phyloP scores from a whole-genome alignment of 2,113 vertebrate genomes.

The Microcebus jonahi region DNA sequence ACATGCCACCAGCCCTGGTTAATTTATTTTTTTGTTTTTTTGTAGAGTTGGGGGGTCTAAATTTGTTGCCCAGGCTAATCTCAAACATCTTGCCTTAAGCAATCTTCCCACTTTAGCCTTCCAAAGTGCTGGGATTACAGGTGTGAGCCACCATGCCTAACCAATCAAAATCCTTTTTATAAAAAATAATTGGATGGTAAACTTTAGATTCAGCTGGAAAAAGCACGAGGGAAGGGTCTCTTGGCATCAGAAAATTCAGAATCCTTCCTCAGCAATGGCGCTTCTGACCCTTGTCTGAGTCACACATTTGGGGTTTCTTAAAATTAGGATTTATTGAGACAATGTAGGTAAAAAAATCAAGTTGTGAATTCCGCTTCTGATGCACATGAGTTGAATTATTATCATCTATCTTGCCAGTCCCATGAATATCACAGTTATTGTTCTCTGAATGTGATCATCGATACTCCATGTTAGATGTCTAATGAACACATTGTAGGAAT shows the following conservation, averaged over 20 bases:
- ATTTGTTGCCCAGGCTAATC: no score
- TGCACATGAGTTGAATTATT: not conserved
- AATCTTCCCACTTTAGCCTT: no score
- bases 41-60: no score
- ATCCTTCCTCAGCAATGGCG: not conserved
- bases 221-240: not conserved
- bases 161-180: not conserved
- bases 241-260: not conserved
- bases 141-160: no score
- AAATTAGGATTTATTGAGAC: not conserved
- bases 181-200: not conserved
- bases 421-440: not conserved
- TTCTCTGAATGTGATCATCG: not conserved
- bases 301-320: not conserved
- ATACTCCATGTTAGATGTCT: not conserved
- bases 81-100: no score
- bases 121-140: no score
- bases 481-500: not conserved
- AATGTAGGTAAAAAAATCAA: not conserved
- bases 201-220: not conserved
- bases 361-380: not conserved
- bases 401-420: not conserved
- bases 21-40: no score
- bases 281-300: not conserved
- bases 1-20: no score